Percentiles rank a stretch among this genome's conserved stretches.
Evolutionary conservation across 1,140 invertebrate species (phyloP).

Genomic region (Adoxophyes honmai): DNA sequence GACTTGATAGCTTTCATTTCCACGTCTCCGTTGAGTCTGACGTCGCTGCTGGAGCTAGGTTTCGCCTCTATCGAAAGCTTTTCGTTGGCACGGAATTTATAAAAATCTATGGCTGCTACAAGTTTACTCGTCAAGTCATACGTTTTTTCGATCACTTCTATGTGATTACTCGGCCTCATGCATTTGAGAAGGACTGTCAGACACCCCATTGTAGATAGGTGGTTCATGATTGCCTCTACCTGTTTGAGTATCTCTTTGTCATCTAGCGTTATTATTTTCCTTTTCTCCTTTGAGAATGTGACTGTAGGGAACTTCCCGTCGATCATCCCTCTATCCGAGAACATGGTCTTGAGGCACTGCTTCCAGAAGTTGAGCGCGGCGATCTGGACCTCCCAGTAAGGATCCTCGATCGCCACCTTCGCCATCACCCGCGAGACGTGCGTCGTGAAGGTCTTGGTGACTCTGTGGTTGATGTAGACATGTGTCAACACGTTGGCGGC

Average conservation of each 20-base stretch:
- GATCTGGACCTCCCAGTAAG: conserved; percentile 86
- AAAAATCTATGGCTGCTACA: conserved; percentile 72
- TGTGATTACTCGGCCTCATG: conserved; percentile 80
- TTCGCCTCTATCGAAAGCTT: conserved; percentile 19
- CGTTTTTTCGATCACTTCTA: conserved; percentile 79
- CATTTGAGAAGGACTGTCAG: conserved; percentile 79
- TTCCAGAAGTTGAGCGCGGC: conserved; percentile 82
- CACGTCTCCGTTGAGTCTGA: no score
- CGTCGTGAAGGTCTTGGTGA: conserved; percentile 67
- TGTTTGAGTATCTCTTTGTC: conserved; percentile 80
- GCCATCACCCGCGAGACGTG: conserved; percentile 64
- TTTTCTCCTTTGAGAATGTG: conserved; percentile 82
- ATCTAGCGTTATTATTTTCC: conserved; percentile 83
- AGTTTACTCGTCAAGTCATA: conserved; percentile 77
- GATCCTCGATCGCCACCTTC: conserved; percentile 79
- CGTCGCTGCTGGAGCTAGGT: conserved; percentile 22
- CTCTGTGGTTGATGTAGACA: conserved; percentile 79
- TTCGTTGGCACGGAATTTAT: conserved; percentile 64
- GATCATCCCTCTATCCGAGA: conserved; percentile 84
- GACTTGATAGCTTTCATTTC: neutral
- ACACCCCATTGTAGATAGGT: conserved; percentile 80
- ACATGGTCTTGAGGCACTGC: conserved; percentile 78
- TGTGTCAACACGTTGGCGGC: conserved; percentile 79
- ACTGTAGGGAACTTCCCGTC: conserved; percentile 84
- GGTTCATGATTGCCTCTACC: conserved; percentile 79